These are phyloP conservation scores for Microctonus hyperodae DNA, from an alignment of 2,888 invertebrate genomes.

Conservation along the genomic window DNA sequence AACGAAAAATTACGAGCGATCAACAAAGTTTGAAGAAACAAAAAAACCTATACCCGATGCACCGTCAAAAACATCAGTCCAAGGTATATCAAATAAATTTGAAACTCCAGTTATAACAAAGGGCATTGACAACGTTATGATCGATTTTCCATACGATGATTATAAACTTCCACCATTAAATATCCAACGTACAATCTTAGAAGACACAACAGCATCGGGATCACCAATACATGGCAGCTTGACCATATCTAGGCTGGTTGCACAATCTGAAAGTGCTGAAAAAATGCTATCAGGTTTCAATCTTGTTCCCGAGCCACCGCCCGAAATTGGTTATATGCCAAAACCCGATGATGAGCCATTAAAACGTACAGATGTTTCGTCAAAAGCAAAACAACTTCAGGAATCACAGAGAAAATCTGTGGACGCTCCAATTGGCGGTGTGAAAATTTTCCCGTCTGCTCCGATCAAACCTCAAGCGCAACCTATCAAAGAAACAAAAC, in stretches of 20 bases:
- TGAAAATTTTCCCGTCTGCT: slow-evolving; percentile 65
- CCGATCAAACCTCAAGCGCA: slow-evolving; percentile 43
- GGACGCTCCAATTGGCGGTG: slow-evolving; percentile 69
- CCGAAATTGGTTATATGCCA: slow-evolving; percentile 72
- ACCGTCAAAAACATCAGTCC: slow-evolving; percentile 52
- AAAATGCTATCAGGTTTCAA: slow-evolving; percentile 64
- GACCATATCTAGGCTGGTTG: slow-evolving; percentile 53
- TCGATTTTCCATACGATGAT: slow-evolving; percentile 60
- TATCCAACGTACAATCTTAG: slow-evolving; percentile 50
- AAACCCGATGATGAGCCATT: slow-evolving; percentile 61
- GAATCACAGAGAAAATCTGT: slow-evolving; percentile 67
- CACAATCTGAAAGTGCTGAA: slow-evolving; percentile 57
- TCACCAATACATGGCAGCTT: slow-evolving; percentile 55
- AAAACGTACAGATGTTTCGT: slow-evolving; percentile 66
- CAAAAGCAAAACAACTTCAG: slow-evolving; percentile 69
- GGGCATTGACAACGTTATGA: slow-evolving; percentile 57
- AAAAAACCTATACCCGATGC: slow-evolving; percentile 50
- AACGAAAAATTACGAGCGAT: slow-evolving; percentile 59
- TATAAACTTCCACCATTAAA: slow-evolving; percentile 53
- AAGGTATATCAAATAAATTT: slow-evolving; percentile 56
- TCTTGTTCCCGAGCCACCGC: slow-evolving; percentile 74
- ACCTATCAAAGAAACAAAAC: slow-evolving; percentile 36
- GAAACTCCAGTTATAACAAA: slow-evolving; percentile 49
- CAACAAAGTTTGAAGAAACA: slow-evolving; percentile 55
- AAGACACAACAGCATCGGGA: slow-evolving; percentile 55